These are phyloP conservation scores for Spisula solida DNA, from an alignment of 2,888 invertebrate genomes.

Conservation along the genomic window DNA sequence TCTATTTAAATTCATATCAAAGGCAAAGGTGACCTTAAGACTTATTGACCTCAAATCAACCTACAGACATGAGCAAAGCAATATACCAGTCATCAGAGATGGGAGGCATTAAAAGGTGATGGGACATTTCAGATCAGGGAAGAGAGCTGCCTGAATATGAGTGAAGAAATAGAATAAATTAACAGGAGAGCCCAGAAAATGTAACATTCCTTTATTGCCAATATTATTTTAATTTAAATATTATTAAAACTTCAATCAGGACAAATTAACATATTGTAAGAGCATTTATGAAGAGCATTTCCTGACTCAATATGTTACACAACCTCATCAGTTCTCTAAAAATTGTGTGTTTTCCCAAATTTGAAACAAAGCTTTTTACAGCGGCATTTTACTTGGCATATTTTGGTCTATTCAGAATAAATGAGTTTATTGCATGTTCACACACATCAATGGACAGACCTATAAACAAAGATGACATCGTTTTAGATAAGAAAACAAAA, in stretches of 20 bases:
- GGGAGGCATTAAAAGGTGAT: too few relatives aligned
- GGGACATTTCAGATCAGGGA: too few relatives aligned
- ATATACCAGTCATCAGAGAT: too few relatives aligned
- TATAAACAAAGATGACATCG: conserved; percentile 17
- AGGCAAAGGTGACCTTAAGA: too few relatives aligned
- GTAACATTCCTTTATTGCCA: too few relatives aligned
- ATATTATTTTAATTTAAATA: too few relatives aligned
- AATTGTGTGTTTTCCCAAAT: conserved; percentile 39
- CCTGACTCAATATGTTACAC: conserved; percentile 27
- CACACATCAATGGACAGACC: not conserved
- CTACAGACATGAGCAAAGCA: too few relatives aligned
- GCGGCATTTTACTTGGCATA: conserved; percentile 52
- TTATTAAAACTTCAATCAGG: conserved; percentile 13
- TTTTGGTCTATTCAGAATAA: conserved; percentile 57
- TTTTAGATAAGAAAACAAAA: not conserved
- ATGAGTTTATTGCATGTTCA: conserved; percentile 44
- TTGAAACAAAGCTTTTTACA: conserved; percentile 43
- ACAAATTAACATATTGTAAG: conserved; percentile 38
- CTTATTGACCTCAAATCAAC: too few relatives aligned
- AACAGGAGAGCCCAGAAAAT: too few relatives aligned
- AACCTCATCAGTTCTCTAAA: not conserved
- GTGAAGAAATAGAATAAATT: too few relatives aligned
- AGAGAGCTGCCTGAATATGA: too few relatives aligned
- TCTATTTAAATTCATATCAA: too few relatives aligned
- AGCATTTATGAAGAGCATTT: conserved; percentile 11